Conservation (phyloP, 2,888 invertebrate genomes). For the Nephrotoma appendiculata region DNA sequence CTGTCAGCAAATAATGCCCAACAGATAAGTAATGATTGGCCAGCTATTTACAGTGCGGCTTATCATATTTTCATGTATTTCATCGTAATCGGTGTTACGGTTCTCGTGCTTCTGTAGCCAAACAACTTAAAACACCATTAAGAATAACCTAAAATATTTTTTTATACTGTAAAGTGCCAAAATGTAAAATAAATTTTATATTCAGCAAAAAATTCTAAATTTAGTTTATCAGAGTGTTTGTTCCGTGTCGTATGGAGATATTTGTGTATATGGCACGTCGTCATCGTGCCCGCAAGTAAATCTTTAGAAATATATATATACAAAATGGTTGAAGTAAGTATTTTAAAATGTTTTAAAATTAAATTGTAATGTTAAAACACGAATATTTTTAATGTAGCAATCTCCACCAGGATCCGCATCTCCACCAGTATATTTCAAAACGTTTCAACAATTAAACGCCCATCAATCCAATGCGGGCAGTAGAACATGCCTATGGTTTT, state of each 20-base stretch:
- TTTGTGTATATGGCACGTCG: neutral
- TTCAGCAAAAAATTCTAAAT: neutral
- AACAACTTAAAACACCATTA: too few relatives aligned
- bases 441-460: neutral
- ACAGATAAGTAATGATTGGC: too few relatives aligned
- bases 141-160: too few relatives aligned
- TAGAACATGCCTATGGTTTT: neutral
- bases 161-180: neutral
- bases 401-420: neutral
- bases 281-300: too few relatives aligned
- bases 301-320: neutral
- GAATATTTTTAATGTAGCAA: neutral
- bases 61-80: too few relatives aligned
- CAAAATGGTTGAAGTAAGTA: neutral
- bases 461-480: neutral
- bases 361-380: neutral
- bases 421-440: neutral
- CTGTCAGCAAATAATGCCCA: too few relatives aligned
- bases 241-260: neutral
- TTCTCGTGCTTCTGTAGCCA: too few relatives aligned
- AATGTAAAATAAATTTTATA: neutral
- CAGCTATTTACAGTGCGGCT: too few relatives aligned
- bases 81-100: too few relatives aligned
- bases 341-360: neutral
- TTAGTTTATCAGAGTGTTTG: neutral